Base-by-base conservation (phyloP, 2,113 vertebrate species). In the Sprattus sprattus region DNA sequence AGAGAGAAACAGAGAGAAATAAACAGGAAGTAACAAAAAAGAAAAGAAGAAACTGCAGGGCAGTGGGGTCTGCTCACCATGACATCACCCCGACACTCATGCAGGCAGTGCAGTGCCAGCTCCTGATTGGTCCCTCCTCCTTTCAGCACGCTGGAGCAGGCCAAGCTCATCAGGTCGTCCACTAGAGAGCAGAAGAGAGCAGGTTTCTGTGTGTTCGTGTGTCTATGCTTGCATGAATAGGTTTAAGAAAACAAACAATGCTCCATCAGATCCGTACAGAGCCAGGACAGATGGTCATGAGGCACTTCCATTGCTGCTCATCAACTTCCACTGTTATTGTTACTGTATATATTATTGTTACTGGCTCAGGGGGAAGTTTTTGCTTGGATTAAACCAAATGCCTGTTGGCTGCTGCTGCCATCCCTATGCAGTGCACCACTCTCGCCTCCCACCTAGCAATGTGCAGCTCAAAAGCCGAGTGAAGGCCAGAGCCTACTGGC, bases 81-180 rank as follows among this genome's bases (percentile, higher is more conserved):
- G 89, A 99, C 90, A 88, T 96, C 94, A 46, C 98, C 98, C 83
- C 95, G 95, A 45, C 96, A 95, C 93, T 98, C 97, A 0, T 99
- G 96, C 89, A 99, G 95, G 92, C 95, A 98, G 93, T 99, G 99
- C 87, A 98, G 91, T 0, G 95, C 95, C 90, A 99, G 95, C 92
- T 99, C 99, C 94, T 98, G 97, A 88, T 99, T 99, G 92, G 98
- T 99, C 90, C 99, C 99, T 85, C 94, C 98, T 11, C 99, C 98
- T 54, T 92, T 94, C 91, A 99, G 93, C 89, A 97, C 97, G 89
- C 97, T 99, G 85, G 97, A 99, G 89, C 97, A 99, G 49, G 97
- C 96, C 89, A 98, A 95, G 81, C 94, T 97, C 94, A 99, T 94
- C 86, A 99, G 92, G 85, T 96, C 94, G 83, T 96, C 95, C 92